These are phyloP conservation scores for Drosophila paracracens DNA, from an alignment of 2,888 invertebrate genomes.

Conservation along the genomic window DNA sequence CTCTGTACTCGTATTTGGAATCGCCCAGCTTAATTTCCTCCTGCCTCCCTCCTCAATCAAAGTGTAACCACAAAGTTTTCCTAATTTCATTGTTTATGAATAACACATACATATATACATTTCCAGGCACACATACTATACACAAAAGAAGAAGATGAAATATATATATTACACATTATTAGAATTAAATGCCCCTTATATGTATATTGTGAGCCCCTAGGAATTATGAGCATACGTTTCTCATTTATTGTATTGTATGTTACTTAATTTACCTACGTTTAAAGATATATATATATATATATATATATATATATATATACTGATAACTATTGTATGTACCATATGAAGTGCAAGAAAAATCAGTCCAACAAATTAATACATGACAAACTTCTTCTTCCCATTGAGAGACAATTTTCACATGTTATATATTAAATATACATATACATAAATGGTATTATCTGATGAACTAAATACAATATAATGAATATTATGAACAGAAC, in stretches of 20 bases:
- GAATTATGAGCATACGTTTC: slow-evolving; percentile 42
- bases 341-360: slow-evolving; percentile 51
- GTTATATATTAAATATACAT: slow-evolving; percentile 69
- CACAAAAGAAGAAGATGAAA: slow-evolving; percentile 1
- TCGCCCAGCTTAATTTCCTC: slow-evolving; percentile 17
- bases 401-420: slow-evolving; percentile 58
- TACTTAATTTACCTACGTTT: slow-evolving; percentile 69
- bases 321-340: slow-evolving; percentile 53
- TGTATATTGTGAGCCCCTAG: slow-evolving; percentile 61
- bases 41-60: not conserved
- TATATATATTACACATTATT: slow-evolving; percentile 26
- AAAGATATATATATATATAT: slow-evolving; percentile 49
- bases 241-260: slow-evolving; percentile 65
- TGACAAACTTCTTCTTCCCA: slow-evolving; percentile 29
- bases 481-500: slow-evolving; percentile 68
- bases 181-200: slow-evolving; percentile 34
- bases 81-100: slow-evolving; percentile 16
- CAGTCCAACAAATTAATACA: slow-evolving; percentile 18
- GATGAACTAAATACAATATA: slow-evolving; percentile 68
- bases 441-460: slow-evolving; percentile 72
- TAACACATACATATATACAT: not conserved
- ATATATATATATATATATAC: slow-evolving; percentile 49
- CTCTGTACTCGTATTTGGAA: slow-evolving; percentile 29
- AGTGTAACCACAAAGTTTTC: slow-evolving; percentile 2
- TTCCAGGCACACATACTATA: slow-evolving; percentile 13